A percentile compares a stretch with the other conserved stretches of the same genome.
phyloP scores from a whole-genome alignment of 2,888 invertebrate species.

The Slavum lentiscoides region DNA sequence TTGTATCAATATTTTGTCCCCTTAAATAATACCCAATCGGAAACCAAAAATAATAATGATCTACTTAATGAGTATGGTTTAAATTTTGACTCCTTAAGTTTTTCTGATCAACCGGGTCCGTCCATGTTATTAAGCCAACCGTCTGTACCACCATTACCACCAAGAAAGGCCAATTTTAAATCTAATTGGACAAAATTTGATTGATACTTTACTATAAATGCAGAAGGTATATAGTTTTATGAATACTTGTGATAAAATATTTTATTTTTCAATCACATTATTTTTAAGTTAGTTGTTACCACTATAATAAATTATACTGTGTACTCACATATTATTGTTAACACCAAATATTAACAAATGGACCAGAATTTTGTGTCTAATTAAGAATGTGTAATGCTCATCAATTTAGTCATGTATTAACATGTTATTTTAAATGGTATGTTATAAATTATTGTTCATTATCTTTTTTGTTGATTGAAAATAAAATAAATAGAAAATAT shows the following conservation, averaged over 20 bases:
- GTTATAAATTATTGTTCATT: conserved; percentile 35
- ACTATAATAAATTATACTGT: conserved; percentile 20
- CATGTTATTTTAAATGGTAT: conserved; percentile 22
- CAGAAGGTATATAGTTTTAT: neutral
- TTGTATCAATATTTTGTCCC: conserved; percentile 62
- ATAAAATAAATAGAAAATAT: conserved; percentile 9
- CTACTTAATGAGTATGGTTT: conserved; percentile 75
- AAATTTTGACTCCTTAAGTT: conserved; percentile 67
- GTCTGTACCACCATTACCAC: conserved; percentile 33
- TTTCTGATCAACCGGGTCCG: conserved; percentile 33
- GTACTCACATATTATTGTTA: conserved; percentile 37
- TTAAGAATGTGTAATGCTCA: conserved; percentile 35
- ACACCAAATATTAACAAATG: conserved; percentile 36
- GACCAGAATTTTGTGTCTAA: conserved; percentile 24
- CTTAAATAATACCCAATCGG: conserved; percentile 61
- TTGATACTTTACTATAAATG: conserved; percentile 1
- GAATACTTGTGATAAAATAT: conserved; percentile 43
- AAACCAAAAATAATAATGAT: conserved; percentile 66
- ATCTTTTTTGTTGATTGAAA: conserved; percentile 31
- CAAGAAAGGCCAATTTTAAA: conserved; percentile 46
- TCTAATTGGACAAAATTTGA: conserved; percentile 55
- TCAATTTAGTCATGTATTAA: conserved; percentile 19
- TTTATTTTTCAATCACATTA: conserved; percentile 32
- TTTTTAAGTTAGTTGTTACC: conserved; percentile 45
- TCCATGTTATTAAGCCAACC: conserved; percentile 14